Evolutionary conservation across 2,888 invertebrate species (phyloP).

Genomic region (Epinotia brunnichana): DNA sequence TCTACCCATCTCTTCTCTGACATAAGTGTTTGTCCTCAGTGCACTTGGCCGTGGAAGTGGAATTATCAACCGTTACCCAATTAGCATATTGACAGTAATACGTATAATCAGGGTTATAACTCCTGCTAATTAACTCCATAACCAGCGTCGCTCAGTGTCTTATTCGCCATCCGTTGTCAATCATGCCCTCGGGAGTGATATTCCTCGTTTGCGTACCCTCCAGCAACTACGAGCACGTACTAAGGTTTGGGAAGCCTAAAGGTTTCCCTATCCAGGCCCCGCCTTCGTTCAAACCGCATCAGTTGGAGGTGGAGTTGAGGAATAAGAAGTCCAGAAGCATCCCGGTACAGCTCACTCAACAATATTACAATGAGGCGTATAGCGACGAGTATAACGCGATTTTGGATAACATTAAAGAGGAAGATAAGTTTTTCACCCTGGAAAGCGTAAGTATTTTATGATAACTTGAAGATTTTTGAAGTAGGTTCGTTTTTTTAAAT

Average conservation of each 20-base stretch:
- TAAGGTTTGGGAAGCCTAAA: conserved; percentile 79
- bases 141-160: conserved; percentile 11
- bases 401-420: conserved; percentile 72
- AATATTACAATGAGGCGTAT: conserved; percentile 70
- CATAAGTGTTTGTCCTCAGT: not conserved
- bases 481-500: not conserved
- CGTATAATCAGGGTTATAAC: conserved; percentile 53
- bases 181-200: conserved; percentile 86
- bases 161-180: conserved; percentile 10
- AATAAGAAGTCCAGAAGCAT: conserved; percentile 72
- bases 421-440: conserved; percentile 85
- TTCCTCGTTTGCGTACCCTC: conserved; percentile 88
- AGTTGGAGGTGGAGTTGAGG: conserved; percentile 69
- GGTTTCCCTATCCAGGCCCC: conserved; percentile 59
- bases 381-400: conserved; percentile 63
- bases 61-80: conserved; percentile 8
- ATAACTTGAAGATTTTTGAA: not conserved
- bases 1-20: not conserved
- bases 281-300: conserved; percentile 58
- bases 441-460: conserved; percentile 84
- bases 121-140: conserved; percentile 36
- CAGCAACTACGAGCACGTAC: conserved; percentile 86
- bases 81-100: conserved; percentile 31
- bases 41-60: conserved; percentile 16
- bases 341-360: conserved; percentile 72